Percentiles rank a stretch among this genome's conserved stretches.
These are phyloP conservation scores for Colaptes auratus DNA, from an alignment of 2,113 vertebrate genomes.

Conservation along the genomic window DNA sequence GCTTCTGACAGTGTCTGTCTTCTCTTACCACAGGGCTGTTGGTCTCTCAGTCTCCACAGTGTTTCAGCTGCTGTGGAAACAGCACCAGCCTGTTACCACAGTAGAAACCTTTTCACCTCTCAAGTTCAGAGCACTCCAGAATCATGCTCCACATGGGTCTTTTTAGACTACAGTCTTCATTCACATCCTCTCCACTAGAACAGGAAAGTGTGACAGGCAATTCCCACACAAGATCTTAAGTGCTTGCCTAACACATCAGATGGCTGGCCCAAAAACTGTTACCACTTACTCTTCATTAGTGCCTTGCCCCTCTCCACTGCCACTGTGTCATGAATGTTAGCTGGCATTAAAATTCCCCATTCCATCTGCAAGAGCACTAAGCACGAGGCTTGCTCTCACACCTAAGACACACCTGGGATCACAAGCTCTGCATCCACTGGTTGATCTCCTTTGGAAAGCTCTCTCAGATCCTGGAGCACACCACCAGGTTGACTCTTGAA, in stretches of 20 bases:
- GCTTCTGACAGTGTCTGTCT: not conserved
- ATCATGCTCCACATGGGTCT: fast-evolving
- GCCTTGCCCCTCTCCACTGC: not conserved
- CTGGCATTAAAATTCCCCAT: not conserved
- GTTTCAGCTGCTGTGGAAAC: not conserved
- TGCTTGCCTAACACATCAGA: not conserved
- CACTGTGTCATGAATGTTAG: not conserved
- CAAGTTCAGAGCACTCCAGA: not conserved
- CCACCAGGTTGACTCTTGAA: not conserved
- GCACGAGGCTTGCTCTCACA: not conserved
- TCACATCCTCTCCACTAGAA: not conserved
- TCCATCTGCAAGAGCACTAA: not conserved
- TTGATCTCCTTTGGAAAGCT: not conserved
- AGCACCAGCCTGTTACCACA: not conserved
- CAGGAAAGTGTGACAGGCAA: fast-evolving
- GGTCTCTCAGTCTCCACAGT: not conserved
- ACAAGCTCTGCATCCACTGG: not conserved
- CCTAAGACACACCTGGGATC: not conserved
- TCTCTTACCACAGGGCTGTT: not conserved
- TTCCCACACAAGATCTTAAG: not conserved
- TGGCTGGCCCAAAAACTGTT: not conserved
- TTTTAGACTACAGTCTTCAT: not conserved
- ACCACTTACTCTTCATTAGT: not conserved
- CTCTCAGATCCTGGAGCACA: not conserved
- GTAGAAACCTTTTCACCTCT: not conserved